Base-by-base conservation (phyloP, 1,140 invertebrate genomes). In the Heliothis virescens region DNA sequence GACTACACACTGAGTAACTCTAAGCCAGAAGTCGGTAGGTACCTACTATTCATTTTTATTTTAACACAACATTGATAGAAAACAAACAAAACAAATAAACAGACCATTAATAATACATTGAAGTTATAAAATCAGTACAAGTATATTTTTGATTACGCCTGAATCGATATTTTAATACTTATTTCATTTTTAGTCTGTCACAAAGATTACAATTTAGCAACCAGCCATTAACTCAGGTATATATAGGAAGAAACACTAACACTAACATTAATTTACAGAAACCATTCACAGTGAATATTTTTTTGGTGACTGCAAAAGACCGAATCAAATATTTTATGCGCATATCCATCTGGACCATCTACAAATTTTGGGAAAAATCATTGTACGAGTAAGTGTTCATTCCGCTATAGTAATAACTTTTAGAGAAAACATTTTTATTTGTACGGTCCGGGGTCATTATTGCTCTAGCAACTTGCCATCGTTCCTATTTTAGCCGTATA, bases 341-440 rank as follows among this genome's bases (percentile, higher is more conserved):
- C 72, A 74, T 13, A 13, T 26, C 1, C 72, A 74, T 48, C 34
- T 60, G 11, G 57, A 74, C 12, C 13, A 11, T 15, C 18, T 50
- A 5, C 3, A 10, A 15, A 4, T 74, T 26, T 18, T 74, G 18
- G 72, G 72, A 11, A 74, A 74, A 74, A 7, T 74, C 11, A 48
- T 74, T 5, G 13, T 74, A 21, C 34, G 72, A 41, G 72, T 74
- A 62, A 74, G 72, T 73, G 26, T 41, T 12, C 15, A 15, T 15
- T 53, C 2, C 13, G 15, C 13, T 52, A 0, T 4, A 10, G n/a
- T 10, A 26, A 26, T 26, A 26, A 26, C 2, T 2, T 26, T 26
- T 26, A 26, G 21, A 26, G 21, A 26, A 26, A 26, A 26, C 21
- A 26, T 26, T 26, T 26, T 26, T 26, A 26, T 26, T 26, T 26